These are phyloP conservation scores for Decapterus maruadsi DNA, from an alignment of 2,797 vertebrate genomes.

Conservation along the genomic window DNA sequence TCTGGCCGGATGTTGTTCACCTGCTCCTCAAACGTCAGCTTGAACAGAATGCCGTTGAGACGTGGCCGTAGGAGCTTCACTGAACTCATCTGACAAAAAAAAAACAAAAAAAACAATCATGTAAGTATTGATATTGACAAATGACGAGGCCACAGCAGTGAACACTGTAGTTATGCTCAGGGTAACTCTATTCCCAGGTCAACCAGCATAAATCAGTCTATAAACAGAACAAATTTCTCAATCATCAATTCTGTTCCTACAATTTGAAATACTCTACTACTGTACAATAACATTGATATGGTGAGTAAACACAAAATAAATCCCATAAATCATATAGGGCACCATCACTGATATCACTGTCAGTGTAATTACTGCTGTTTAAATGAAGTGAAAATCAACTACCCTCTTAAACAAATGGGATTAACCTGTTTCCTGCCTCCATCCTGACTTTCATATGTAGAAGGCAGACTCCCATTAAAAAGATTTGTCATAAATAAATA, in stretches of 20 bases:
- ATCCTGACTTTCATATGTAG: constrained; percentile 51
- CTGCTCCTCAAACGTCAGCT: constrained; percentile 95
- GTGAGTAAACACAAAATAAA: background rate
- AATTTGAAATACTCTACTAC: background rate
- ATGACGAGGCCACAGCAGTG: background rate
- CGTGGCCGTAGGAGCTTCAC: constrained; percentile 94
- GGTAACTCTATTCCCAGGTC: background rate
- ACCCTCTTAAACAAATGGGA: constrained; percentile 45
- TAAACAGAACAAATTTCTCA: background rate
- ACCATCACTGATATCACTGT: background rate
- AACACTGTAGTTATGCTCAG: background rate
- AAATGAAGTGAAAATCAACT: constrained; percentile 52
- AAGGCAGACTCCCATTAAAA: constrained; percentile 56
- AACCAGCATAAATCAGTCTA: background rate
- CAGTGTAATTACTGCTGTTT: constrained; percentile 37
- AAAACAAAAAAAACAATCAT: background rate
- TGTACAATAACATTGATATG: background rate
- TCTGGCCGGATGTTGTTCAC: constrained; percentile 96
- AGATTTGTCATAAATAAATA: constrained; percentile 68
- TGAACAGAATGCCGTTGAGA: constrained; percentile 95
- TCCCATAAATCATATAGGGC: background rate
- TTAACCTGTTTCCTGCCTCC: constrained; percentile 49
- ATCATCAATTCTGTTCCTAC: background rate
- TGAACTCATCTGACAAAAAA: constrained; percentile 91
- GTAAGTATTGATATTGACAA: too few species aligned